A percentile compares a stretch with the other conserved stretches of the same genome.
phyloP scores from a whole-genome alignment of 2,888 invertebrate species.

The Amphipyra tragopoginis region DNA sequence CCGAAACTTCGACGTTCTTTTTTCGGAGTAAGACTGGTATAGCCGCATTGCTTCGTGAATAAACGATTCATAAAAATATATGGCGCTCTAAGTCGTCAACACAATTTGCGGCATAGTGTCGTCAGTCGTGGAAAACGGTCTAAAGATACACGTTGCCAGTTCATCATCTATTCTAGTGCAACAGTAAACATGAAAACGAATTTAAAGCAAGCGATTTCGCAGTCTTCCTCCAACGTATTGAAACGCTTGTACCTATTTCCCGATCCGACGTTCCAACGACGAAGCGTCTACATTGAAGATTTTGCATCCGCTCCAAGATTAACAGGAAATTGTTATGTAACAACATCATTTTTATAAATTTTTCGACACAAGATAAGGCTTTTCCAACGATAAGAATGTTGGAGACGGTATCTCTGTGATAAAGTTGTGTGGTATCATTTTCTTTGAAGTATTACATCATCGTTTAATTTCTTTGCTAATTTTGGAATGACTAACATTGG shows the following conservation, averaged over 20 bases:
- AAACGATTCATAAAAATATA: no score
- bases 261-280: background rate
- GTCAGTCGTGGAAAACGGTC: no score
- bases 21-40: no score
- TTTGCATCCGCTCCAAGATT: slow-evolving; percentile 24
- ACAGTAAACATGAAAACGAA: background rate
- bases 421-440: slow-evolving; percentile 23
- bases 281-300: slow-evolving; percentile 6
- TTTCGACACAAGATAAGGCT: slow-evolving; percentile 16
- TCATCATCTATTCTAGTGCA: background rate
- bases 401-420: slow-evolving; percentile 26
- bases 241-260: background rate
- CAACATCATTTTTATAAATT: slow-evolving; percentile 18
- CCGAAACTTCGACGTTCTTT: no score
- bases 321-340: slow-evolving; percentile 38
- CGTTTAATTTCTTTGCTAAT: slow-evolving; percentile 22
- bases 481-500: slow-evolving; percentile 25
- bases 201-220: background rate
- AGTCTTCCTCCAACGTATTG: background rate
- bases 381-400: slow-evolving; percentile 31
- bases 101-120: no score
- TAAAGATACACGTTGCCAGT: no score
- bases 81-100: no score
- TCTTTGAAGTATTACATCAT: slow-evolving; percentile 44
- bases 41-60: no score